Evolutionary conservation across 92 coral and sea anemone species (phyloP), one percentile per base, ranked within the genome.

Genomic region (Phenganax marumi): DNA sequence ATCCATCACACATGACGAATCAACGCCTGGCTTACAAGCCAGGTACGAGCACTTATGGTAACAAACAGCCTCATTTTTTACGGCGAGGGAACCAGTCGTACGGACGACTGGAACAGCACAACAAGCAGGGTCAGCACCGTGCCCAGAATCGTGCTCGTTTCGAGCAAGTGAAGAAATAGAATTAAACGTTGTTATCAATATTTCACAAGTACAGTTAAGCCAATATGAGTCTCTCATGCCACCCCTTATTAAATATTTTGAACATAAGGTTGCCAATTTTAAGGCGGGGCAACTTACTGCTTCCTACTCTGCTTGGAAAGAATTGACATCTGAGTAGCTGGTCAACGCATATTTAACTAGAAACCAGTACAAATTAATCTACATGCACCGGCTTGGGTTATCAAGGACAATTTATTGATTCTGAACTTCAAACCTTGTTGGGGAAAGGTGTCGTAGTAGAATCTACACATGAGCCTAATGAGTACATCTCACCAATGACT

Each of bases 401-500:
- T 47, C 84, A 85, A 25, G 57, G 50, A 22, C 50, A 51, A 68
- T 56, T 85, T 11, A 57, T 80, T 79, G 68, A 81, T 56, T 54
- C 23, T 19, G 85, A 79, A 79, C 46, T 85, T 21, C 33, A 85
- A 9, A 66, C 64, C 43, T 80, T 64, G 11, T 77, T 84, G n/a
- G n/a, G 23, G 17, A 84, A 77, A 77, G 77, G 79, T 16, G 87
- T 84, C 25, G 68, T 76, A 53, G 74, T 50, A 60, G 72, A 43
- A 46, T 48, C 58, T 10, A 11, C 11, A 6, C 55, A 10, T 57
- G 84, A 8, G 53, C 84, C 16, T 26, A 71, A 68, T 7, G 79
- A 85, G 24, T 69, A 52, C 14, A 52, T 43, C 85, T 68, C 85
- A 12, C 25, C 85, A 7, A 85, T 79, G 25, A 79, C 85, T 11